Base-by-base conservation (phyloP, 1,140 invertebrate species). In the Psix sp. region DNA sequence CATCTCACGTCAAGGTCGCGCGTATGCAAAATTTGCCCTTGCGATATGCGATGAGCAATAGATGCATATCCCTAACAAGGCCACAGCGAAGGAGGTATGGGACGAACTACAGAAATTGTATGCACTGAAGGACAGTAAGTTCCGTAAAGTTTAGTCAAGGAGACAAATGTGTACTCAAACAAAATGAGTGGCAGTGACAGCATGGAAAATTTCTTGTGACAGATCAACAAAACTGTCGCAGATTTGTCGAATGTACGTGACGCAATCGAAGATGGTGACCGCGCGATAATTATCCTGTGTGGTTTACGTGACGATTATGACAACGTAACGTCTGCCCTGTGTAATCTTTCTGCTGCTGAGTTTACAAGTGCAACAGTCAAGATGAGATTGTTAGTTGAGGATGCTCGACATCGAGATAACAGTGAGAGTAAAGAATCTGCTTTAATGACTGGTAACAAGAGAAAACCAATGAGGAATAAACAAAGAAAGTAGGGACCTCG, bases 201-300 rank as follows among this genome's bases (percentile, higher is more conserved):
- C 13, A 59, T 59, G 54, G 54, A 59, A n/a, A 24, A 26, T 16
- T 59, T 31, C 16, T 40, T 60, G 15, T 21, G 1, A 6, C 43
- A 60, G 36, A 7, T 48, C 1, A 62, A 62, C 21, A 49, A 62
- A 33, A 62, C 24, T n/a, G 45, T 62, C 10, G 38, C 36, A 1
- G 59, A 63, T 14, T 11, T 63, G 0, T 11, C 39, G 24, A 52
- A 33, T 10, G 29, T 63, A n/a, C 46, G 59, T 13, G 39, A 45
- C 5, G 7, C 9, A 3, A 51, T 63, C n/a, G 39, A 63, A 0
- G 59, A 63, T 10, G 57, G 40, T 26, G 49, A 66, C 29, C 7
- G 54, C 5, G 49, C 62, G 1, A 66, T 66, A 51, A 57, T 20
- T 13, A 57, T 67, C 0, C 13, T 67, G 11, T 57, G 51, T 9